Evolutionary conservation across 2,888 invertebrate species (phyloP), one percentile per base, ranked within the genome.

Genomic region (Drosophila parthenogenetica): DNA sequence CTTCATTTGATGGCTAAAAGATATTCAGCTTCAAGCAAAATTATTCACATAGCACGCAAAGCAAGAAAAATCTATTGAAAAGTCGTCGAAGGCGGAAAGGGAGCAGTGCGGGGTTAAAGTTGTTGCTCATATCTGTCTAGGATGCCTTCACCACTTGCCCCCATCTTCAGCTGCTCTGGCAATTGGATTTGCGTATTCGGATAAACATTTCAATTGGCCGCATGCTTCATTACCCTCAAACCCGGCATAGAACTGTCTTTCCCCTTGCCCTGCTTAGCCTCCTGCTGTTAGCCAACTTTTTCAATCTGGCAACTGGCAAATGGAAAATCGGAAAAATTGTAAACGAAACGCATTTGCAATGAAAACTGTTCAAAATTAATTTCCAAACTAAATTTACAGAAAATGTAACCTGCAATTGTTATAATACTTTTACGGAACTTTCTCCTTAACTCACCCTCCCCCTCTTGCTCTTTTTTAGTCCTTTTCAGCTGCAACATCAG

Each of bases 181-280:
- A 85, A 85, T 85, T 82, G 81, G 86, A 85, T 85, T 85, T 83
- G 72, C 72, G 83, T 81, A 81, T 78, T 79, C 79, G 77, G 73
- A 84, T 85, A 85, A 81, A 83, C 86, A 85, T 83, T 85, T 85
- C 86, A 86, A 85, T 88, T 81, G 83, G 72, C 79, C 71, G 68
- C 72, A 86, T 65, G 83, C 86, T 81, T 86, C 87, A 87, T 84
- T 84, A 84, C 82, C 82, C 73, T 46, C 46, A 64, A 51, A 58
- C 35, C 61, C 70, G 51, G 39, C 57, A 45, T 45, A 42, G 62
- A 57, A 43, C 5, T 19, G 7, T 13, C 22, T 37, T n/a, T n/a
- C 5, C 35, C 45, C 59, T 59, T 29, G 49, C 43, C 14, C 29
- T 53, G 3, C 13, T 10, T 7, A 8, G 8, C 35, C 25, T 3